phyloP scores from a whole-genome alignment of 2,888 invertebrate genomes.

The Iselma pallidipennis region DNA sequence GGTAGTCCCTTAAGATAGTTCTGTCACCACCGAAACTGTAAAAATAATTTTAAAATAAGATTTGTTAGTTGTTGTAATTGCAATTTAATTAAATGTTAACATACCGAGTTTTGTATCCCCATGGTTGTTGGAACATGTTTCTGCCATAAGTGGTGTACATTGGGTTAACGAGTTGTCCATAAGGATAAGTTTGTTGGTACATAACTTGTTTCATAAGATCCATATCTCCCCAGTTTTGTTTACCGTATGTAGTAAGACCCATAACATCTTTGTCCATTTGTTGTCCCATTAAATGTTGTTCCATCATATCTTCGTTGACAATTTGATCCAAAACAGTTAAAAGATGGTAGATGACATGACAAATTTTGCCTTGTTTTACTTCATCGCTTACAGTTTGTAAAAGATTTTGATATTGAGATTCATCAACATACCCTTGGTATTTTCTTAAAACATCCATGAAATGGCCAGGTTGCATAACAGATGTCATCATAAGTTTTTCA shows the following conservation, averaged over 20 bases:
- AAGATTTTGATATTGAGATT: neutral
- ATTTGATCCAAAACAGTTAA: neutral
- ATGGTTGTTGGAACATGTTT: neutral
- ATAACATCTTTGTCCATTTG: neutral
- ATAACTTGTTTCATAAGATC: neutral
- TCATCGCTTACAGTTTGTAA: neutral
- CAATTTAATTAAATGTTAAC: neutral
- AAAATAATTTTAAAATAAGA: neutral
- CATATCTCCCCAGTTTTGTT: neutral
- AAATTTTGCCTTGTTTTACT: neutral
- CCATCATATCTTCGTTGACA: neutral
- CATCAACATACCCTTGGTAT: neutral
- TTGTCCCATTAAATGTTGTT: neutral
- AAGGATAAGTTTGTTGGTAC: too few species aligned
- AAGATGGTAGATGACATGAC: neutral
- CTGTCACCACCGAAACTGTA: neutral
- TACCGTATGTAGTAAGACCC: neutral
- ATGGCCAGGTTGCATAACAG: neutral
- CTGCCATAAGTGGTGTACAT: too few species aligned
- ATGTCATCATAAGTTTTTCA: neutral
- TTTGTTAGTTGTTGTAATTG: neutral
- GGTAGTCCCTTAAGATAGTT: neutral
- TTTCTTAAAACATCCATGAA: neutral
- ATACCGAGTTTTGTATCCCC: neutral
- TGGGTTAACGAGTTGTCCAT: too few species aligned